Percentiles rank a stretch among this genome's conserved stretches.
phyloP scores from a whole-genome alignment of 2,113 vertebrate species.

The Perca schrenkii region DNA sequence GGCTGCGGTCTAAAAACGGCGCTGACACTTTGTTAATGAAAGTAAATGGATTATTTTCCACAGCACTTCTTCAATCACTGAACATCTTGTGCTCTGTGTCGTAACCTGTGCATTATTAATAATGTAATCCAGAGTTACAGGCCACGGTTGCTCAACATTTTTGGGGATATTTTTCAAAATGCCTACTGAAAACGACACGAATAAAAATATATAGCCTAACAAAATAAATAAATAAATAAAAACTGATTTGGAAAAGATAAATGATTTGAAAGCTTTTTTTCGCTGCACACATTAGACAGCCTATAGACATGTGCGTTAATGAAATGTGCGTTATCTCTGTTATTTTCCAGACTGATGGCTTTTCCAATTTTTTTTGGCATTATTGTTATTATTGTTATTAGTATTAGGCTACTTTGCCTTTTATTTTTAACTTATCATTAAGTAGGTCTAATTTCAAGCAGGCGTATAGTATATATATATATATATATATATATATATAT shows the following conservation, averaged over 20 bases:
- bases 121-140: too few relatives aligned
- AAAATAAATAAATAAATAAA: not conserved
- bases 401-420: not conserved
- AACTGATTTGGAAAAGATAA: not conserved
- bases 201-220: not conserved
- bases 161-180: not conserved
- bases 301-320: not conserved
- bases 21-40: slow-evolving; percentile 6
- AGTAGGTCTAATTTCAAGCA: not conserved
- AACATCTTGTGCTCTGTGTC: not conserved
- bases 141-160: not conserved
- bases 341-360: not conserved
- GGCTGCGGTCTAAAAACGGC: slow-evolving; percentile 16
- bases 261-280: not conserved
- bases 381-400: not conserved
- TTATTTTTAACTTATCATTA: not conserved
- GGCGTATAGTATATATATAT: not conserved
- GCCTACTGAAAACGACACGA: not conserved
- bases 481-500: too few relatives aligned
- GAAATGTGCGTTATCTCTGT: not conserved
- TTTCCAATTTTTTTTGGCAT: not conserved
- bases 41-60: not conserved
- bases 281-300: not conserved
- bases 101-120: not conserved
- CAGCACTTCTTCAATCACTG: too few relatives aligned